A percentile compares a stretch with the other conserved stretches of the same genome.
Conservation (phyloP, 2,113 vertebrate genomes). For the Xiphophorus maculatus region DNA sequence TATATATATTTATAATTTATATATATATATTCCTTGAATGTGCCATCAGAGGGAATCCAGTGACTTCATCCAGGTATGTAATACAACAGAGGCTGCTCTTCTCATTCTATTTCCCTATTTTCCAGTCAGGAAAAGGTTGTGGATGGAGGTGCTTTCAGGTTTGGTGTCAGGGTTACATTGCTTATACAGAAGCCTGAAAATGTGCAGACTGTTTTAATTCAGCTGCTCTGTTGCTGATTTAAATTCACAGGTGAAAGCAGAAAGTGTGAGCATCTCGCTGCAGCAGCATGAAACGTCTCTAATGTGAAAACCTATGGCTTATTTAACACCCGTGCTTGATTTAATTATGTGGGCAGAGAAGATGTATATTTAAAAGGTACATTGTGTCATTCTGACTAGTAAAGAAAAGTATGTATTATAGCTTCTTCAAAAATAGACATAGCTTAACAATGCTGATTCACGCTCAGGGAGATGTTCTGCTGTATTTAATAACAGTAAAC, state of each 20-base stretch:
- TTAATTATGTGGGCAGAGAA: slow-evolving; percentile 57
- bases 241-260: slow-evolving; percentile 62
- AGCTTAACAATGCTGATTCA: too few relatives aligned
- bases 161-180: not conserved
- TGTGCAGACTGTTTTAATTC: slow-evolving; percentile 32
- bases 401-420: slow-evolving; percentile 13
- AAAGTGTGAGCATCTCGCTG: slow-evolving; percentile 56
- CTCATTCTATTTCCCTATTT: not conserved
- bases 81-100: not conserved
- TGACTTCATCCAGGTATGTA: slow-evolving; percentile 1
- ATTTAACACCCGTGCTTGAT: slow-evolving; percentile 67
- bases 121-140: not conserved
- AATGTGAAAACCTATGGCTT: slow-evolving; percentile 67
- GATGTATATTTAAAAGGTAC: slow-evolving; percentile 43
- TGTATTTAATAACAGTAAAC: not conserved
- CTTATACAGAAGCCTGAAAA: slow-evolving; percentile 2
- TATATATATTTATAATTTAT: too few relatives aligned
- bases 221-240: slow-evolving; percentile 57
- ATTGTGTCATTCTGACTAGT: slow-evolving; percentile 28
- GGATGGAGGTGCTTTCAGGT: slow-evolving; percentile 1
- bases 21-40: not conserved
- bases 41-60: not conserved
- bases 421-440: not conserved
- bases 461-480: not conserved
- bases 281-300: slow-evolving; percentile 56